phyloP scores from a whole-genome alignment of 2,888 invertebrate species.

The Drosophila percnosoma region DNA sequence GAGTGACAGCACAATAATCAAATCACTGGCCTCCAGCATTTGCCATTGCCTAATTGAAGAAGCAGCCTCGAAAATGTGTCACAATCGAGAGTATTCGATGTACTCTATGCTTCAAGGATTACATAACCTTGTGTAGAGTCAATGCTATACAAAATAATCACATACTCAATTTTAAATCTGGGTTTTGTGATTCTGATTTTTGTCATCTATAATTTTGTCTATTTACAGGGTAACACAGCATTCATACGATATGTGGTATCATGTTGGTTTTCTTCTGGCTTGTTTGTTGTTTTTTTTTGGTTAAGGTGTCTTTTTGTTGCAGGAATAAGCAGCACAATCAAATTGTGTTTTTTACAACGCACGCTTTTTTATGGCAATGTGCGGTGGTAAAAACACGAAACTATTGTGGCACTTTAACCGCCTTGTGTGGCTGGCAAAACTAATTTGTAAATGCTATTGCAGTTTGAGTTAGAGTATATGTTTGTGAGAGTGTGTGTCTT shows the following conservation, averaged over 20 bases:
- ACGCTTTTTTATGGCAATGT: slow-evolving; percentile 17
- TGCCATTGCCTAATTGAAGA: slow-evolving; percentile 52
- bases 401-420: slow-evolving; percentile 36
- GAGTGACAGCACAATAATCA: slow-evolving; percentile 58
- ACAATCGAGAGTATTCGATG: not conserved
- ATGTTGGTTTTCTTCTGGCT: not conserved
- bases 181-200: not conserved
- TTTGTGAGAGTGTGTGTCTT: not conserved
- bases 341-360: slow-evolving; percentile 36
- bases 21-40: slow-evolving; percentile 29
- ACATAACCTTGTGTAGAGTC: not conserved
- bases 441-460: slow-evolving; percentile 21
- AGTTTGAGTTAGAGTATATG: slow-evolving; percentile 23
- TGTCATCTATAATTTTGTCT: not conserved
- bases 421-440: slow-evolving; percentile 15
- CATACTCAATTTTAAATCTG: not conserved
- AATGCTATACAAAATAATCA: not conserved
- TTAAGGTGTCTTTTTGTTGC: slow-evolving; percentile 6
- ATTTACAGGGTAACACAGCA: slow-evolving; percentile 20
- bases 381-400: slow-evolving; percentile 50
- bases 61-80: slow-evolving; percentile 15
- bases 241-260: slow-evolving; percentile 19
- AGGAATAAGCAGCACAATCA: slow-evolving; percentile 44
- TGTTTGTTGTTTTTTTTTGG: not conserved
- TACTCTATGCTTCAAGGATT: too few relatives aligned